phyloP scores from a whole-genome alignment of 2,113 vertebrate species.

The Pelusios castaneus region DNA sequence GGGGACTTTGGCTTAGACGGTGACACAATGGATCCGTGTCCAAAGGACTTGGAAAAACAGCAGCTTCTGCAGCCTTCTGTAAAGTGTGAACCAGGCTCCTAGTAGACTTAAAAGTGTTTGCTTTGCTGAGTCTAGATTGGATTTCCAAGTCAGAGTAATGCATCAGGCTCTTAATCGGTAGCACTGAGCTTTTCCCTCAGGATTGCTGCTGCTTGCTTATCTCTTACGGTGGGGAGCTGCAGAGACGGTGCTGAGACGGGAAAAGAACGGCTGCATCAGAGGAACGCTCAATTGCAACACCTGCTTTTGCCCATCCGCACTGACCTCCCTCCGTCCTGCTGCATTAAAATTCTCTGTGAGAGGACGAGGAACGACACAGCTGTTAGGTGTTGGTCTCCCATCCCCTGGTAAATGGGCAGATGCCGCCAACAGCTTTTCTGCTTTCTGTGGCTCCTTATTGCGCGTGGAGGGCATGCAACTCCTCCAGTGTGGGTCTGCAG shows the following conservation, averaged over 20 bases:
- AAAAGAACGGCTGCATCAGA: neutral
- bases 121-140: neutral
- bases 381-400: neutral
- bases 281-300: neutral
- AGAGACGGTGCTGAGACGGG: neutral
- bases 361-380: neutral
- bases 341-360: neutral
- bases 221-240: neutral
- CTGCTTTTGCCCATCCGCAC: neutral
- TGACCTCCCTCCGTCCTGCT: neutral
- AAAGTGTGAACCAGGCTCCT: neutral
- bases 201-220: rapidly evolving
- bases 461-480: neutral
- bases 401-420: neutral
- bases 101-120: neutral
- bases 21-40: neutral
- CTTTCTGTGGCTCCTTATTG: neutral
- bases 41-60: rapidly evolving
- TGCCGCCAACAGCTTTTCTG: neutral
- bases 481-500: neutral
- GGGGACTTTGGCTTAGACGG: constrained; percentile 31
- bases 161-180: neutral
- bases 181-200: neutral
- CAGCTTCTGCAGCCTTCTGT: neutral
- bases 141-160: neutral